phyloP scores from a whole-genome alignment of 2,888 invertebrate species.

The Noctuana brunneofusca region DNA sequence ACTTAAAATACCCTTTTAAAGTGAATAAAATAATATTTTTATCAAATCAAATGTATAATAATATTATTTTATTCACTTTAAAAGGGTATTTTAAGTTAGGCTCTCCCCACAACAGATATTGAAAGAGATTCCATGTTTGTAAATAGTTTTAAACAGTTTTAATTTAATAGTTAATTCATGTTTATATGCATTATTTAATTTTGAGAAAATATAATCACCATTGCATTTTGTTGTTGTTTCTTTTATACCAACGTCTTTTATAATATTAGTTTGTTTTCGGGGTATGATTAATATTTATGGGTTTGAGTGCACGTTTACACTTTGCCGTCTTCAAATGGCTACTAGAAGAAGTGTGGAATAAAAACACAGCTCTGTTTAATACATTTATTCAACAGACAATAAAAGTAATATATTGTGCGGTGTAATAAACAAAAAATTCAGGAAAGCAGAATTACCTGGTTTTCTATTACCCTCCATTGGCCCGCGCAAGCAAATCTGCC shows the following conservation, averaged over 20 bases:
- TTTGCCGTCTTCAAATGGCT: no score
- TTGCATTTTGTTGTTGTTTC: constrained; percentile 70
- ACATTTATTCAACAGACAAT: constrained; percentile 9
- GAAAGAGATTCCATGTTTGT: constrained; percentile 58
- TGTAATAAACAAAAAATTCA: neutral
- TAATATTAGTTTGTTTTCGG: neutral
- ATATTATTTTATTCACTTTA: neutral
- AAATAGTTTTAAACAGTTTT: constrained; percentile 68
- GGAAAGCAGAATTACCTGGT: neutral
- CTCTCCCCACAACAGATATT: constrained; percentile 41
- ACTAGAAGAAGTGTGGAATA: neutral
- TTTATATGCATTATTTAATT: constrained; percentile 77
- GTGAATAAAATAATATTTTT: neutral
- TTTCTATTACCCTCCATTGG: no score
- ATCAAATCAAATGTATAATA: neutral
- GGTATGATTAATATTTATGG: no score
- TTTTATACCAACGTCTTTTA: constrained; percentile 38
- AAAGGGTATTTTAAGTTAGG: constrained; percentile 1
- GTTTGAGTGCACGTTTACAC: no score
- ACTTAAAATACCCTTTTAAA: neutral
- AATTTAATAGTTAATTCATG: constrained; percentile 68
- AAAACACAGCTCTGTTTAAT: neutral
- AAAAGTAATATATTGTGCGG: constrained; percentile 6
- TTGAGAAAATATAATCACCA: constrained; percentile 78
- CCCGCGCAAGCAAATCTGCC: neutral